Conservation (phyloP, 2,113 vertebrate genomes). For the Silurus asotus region DNA sequence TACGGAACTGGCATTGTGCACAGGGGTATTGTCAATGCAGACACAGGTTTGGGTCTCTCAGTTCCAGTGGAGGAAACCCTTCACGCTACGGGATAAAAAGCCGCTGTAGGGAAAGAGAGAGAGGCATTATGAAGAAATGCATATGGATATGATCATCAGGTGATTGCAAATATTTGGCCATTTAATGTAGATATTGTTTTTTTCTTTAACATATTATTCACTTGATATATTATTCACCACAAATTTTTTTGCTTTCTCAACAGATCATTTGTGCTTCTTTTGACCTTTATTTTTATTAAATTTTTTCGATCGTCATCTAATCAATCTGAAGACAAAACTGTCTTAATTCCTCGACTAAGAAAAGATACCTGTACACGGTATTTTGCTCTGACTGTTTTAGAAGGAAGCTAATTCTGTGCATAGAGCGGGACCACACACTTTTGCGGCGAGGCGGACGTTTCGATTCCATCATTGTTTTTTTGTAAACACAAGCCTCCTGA, state of each 20-base stretch:
- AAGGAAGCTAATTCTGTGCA: slow-evolving; percentile 61
- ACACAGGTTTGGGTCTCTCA: neutral
- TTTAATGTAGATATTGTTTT: neutral
- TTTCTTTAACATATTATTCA: neutral
- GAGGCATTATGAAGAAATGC: no score
- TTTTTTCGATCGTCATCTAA: neutral
- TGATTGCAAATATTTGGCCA: neutral
- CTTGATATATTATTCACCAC: neutral
- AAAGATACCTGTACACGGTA: neutral
- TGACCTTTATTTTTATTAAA: no score
- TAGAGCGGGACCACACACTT: slow-evolving; percentile 57
- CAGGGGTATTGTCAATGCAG: neutral
- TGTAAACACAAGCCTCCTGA: slow-evolving; percentile 65
- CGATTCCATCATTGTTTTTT: slow-evolving; percentile 68
- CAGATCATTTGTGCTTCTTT: neutral
- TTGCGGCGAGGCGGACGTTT: slow-evolving; percentile 68
- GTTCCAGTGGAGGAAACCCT: neutral
- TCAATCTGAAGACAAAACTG: neutral
- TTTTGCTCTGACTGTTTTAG: neutral
- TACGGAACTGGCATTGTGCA: neutral
- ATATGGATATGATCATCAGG: no score
- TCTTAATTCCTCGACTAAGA: neutral
- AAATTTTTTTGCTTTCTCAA: neutral
- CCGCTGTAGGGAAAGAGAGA: neutral
- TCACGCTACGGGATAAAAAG: neutral